These are phyloP conservation scores for Cottoperca gobio DNA, from an alignment of 2,797 vertebrate genomes.

Conservation along the genomic window DNA sequence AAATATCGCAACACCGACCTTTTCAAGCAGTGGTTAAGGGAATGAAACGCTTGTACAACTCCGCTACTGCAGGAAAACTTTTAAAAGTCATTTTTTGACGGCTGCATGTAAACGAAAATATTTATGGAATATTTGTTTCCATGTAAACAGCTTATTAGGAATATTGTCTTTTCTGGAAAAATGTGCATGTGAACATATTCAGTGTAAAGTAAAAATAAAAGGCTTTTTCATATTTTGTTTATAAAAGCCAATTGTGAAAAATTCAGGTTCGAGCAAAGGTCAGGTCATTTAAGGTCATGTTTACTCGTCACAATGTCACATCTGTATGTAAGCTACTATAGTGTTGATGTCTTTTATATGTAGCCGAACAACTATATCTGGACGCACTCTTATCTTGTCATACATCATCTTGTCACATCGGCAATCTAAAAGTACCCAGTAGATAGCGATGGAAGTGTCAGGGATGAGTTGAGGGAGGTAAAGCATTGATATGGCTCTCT, in stretches of 20 bases:
- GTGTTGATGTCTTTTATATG: constrained; percentile 47
- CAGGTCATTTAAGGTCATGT: constrained; percentile 29
- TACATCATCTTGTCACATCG: constrained; percentile 68
- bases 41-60: no score
- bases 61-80: no score
- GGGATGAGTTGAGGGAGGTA: constrained; percentile 33
- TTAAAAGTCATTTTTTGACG: no score
- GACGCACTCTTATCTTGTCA: constrained; percentile 58
- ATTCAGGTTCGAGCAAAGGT: neutral
- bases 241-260: constrained; percentile 1
- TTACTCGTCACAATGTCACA: constrained; percentile 38
- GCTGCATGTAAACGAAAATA: no score
- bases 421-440: constrained; percentile 58
- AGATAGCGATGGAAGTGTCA: constrained; percentile 46
- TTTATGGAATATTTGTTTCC: no score
- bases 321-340: constrained; percentile 10
- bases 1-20: no score
- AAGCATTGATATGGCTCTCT: constrained; percentile 26
- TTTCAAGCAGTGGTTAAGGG: no score
- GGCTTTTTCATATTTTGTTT: neutral
- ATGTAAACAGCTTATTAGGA: neutral
- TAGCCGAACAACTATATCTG: constrained; percentile 50
- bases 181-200: no score
- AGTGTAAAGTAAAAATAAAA: neutral
- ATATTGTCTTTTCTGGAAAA: no score